A percentile compares a stretch with the other conserved stretches of the same genome.
Evolutionary conservation across 2,888 invertebrate species (phyloP).

Genomic region (Lutraria lutraria): DNA sequence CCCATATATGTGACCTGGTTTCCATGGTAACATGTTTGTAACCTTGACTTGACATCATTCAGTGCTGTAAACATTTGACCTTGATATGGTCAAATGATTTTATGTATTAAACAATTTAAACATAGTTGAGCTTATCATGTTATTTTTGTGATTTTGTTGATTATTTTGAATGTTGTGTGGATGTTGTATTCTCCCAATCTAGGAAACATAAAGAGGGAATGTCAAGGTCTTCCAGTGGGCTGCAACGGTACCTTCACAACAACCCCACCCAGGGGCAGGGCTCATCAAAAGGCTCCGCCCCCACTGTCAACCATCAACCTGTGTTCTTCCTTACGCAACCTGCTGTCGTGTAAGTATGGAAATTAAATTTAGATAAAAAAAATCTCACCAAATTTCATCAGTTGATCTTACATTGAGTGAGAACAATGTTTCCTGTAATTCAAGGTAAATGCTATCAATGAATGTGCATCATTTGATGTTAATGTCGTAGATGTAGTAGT

Average conservation of each 20-base stretch:
- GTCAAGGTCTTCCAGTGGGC: constrained; percentile 69
- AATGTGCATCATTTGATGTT: not conserved
- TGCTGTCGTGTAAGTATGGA: constrained; percentile 75
- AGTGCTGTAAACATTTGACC: not conserved
- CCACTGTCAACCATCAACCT: constrained; percentile 73
- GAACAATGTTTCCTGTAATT: not conserved
- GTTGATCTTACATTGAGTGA: not conserved
- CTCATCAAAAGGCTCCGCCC: constrained; percentile 69
- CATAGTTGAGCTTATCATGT: constrained; percentile 46
- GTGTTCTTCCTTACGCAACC: constrained; percentile 74
- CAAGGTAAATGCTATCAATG: not conserved
- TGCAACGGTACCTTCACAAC: constrained; percentile 73
- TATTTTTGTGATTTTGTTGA: constrained; percentile 51
- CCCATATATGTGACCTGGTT: not conserved
- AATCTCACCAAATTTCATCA: not conserved
- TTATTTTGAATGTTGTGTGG: constrained; percentile 64
- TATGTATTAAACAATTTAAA: not conserved
- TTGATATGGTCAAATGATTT: not conserved
- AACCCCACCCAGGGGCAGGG: constrained; percentile 69
- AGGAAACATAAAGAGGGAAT: constrained; percentile 73
- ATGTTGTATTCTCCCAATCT: constrained; percentile 64
- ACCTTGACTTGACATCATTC: constrained; percentile 7
- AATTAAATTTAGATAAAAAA: not conserved
- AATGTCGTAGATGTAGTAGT: not conserved
- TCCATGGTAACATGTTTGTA: not conserved